Evolutionary conservation across 92 coral and sea anemone genomes (phyloP).

Genomic region (Epizoanthus illoricatus): DNA sequence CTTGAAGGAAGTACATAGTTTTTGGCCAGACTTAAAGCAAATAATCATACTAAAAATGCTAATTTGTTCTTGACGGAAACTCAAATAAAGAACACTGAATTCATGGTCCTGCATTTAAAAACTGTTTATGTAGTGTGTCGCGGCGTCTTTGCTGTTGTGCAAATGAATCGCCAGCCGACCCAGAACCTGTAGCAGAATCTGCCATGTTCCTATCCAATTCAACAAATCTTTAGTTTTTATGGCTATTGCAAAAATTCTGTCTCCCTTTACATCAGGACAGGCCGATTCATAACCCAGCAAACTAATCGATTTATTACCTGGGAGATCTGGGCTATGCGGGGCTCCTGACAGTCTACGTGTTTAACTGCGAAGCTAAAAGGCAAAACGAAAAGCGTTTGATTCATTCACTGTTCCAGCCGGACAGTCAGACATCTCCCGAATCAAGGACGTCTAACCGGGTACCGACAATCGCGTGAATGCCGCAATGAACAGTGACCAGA

Average conservation of each 20-base stretch:
- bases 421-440: background rate
- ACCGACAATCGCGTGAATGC: slow-evolving; percentile 1
- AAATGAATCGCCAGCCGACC: background rate
- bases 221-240: background rate
- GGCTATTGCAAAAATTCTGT: background rate
- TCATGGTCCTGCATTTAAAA: slow-evolving; percentile 7
- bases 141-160: slow-evolving; percentile 1
- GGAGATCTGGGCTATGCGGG: slow-evolving; percentile 3
- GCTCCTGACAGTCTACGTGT: background rate
- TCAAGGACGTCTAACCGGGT: background rate
- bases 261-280: background rate
- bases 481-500: slow-evolving; percentile 17
- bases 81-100: slow-evolving; percentile 17
- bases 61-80: slow-evolving; percentile 43
- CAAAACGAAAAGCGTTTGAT: background rate
- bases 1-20: slow-evolving; percentile 11
- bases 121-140: slow-evolving; percentile 23
- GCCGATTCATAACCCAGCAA: background rate
- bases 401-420: slow-evolving; percentile 24
- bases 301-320: slow-evolving; percentile 3
- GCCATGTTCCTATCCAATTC: background rate
- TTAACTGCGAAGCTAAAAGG: background rate
- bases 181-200: background rate
- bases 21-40: slow-evolving; percentile 22
- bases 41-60: slow-evolving; percentile 40